Evolutionary conservation across 2,113 vertebrate species (phyloP).

Genomic region (Rutilus rutilus): DNA sequence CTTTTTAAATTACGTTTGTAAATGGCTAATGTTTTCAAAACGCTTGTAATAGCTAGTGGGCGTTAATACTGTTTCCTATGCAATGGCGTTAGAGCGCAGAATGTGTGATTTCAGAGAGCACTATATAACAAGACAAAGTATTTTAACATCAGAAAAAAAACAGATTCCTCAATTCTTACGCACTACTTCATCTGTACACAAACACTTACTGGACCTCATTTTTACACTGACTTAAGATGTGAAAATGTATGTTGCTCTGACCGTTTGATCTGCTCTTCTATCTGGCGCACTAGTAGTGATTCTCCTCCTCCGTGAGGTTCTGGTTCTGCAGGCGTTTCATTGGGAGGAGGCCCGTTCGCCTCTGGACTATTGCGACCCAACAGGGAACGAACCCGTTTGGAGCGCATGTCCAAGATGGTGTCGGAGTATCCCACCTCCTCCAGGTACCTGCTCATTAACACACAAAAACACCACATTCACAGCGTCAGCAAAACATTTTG

Average conservation of each 20-base stretch:
- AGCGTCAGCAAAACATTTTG: background rate
- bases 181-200: too few relatives aligned
- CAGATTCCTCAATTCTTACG: too few relatives aligned
- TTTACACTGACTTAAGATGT: too few relatives aligned
- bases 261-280: conserved; percentile 92
- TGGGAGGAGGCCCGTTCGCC: conserved; percentile 76
- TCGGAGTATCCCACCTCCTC: conserved; percentile 93
- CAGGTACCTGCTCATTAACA: conserved; percentile 78
- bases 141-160: too few relatives aligned
- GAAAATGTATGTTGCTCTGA: conserved; percentile 58
- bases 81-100: too few relatives aligned
- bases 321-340: conserved; percentile 67
- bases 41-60: too few relatives aligned
- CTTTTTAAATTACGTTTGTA: too few relatives aligned
- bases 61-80: too few relatives aligned
- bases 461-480: background rate
- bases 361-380: conserved; percentile 83
- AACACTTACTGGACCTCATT: too few relatives aligned
- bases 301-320: conserved; percentile 73
- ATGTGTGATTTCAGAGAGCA: too few relatives aligned
- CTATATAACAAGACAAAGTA: too few relatives aligned
- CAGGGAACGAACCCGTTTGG: conserved; percentile 86
- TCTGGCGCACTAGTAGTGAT: conserved; percentile 85
- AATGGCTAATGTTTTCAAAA: too few relatives aligned
- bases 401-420: conserved; percentile 90